Percentiles rank a stretch among this genome's conserved stretches.
Conservation (phyloP, 2,797 vertebrate genomes). For the Gouania willdenowi region DNA sequence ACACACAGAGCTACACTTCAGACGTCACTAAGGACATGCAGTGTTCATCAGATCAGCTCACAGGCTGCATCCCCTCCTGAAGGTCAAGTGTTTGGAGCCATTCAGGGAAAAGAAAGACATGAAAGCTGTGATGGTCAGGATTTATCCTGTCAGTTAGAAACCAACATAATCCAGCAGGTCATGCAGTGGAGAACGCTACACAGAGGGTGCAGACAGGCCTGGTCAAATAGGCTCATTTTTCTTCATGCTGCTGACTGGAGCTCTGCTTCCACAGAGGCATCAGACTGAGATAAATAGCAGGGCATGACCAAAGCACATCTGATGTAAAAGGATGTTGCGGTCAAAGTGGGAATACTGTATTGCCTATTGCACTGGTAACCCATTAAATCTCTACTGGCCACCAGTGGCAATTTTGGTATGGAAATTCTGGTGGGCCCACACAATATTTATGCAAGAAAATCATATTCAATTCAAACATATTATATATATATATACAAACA, state of each 20-base stretch:
- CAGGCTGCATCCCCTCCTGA: slow-evolving; percentile 41
- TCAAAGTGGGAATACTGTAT: background rate
- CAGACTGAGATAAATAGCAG: slow-evolving; percentile 16
- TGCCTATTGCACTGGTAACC: background rate
- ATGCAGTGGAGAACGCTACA: slow-evolving; percentile 19
- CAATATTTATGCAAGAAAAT: too few species aligned
- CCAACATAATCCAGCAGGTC: slow-evolving; percentile 42
- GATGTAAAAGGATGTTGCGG: slow-evolving; percentile 10
- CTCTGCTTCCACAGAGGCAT: slow-evolving; percentile 27
- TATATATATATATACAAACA: too few species aligned
- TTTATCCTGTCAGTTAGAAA: slow-evolving; percentile 51
- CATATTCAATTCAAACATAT: too few species aligned
- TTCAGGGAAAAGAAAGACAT: slow-evolving; percentile 69
- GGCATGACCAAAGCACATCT: slow-evolving; percentile 9
- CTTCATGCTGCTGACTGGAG: slow-evolving; percentile 12
- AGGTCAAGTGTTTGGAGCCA: slow-evolving; percentile 49
- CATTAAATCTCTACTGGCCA: background rate
- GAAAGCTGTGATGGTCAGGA: slow-evolving; percentile 56
- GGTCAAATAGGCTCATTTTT: slow-evolving; percentile 42
- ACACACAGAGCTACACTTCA: background rate
- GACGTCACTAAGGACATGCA: too few species aligned
- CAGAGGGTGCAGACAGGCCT: slow-evolving; percentile 27
- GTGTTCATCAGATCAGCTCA: too few species aligned
- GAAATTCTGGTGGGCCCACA: too few species aligned
- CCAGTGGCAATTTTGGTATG: too few species aligned